Percentiles rank a stretch among this genome's conserved stretches.
Evolutionary conservation across 1,140 invertebrate species (phyloP).

Genomic region (Idris sp.): DNA sequence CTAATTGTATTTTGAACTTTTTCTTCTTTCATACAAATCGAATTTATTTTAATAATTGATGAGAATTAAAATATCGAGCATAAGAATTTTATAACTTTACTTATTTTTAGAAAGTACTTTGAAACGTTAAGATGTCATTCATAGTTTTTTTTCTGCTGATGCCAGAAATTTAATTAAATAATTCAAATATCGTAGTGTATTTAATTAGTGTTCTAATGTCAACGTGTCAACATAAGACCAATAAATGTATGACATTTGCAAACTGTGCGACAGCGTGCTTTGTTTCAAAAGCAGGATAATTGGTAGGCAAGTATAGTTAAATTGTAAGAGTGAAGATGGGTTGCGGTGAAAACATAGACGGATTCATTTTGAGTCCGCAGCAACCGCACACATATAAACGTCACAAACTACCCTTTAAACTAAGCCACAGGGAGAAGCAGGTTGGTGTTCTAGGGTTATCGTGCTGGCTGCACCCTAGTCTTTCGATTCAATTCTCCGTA

Average conservation of each 20-base stretch:
- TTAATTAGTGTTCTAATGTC: conserved; percentile 12
- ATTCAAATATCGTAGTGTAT: too few species aligned
- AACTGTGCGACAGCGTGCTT: conserved; percentile 15
- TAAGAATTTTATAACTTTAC: too few species aligned
- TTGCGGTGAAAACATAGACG: conserved; percentile 47
- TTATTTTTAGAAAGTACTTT: too few species aligned
- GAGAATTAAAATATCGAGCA: too few species aligned
- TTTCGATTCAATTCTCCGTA: conserved; percentile 53
- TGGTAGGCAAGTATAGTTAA: conserved; percentile 30
- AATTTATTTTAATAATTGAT: too few species aligned
- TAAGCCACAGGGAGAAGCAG: conserved; percentile 58
- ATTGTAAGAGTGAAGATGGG: conserved; percentile 44
- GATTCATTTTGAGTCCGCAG: conserved; percentile 55
- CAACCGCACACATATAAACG: conserved; percentile 65
- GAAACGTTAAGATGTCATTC: too few species aligned
- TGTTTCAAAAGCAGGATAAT: conserved; percentile 24
- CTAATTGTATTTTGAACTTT: too few species aligned
- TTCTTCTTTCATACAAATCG: too few species aligned
- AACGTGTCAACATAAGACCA: conserved; percentile 8
- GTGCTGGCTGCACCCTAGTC: conserved; percentile 28
- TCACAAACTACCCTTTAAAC: conserved; percentile 64
- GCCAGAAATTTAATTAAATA: too few species aligned
- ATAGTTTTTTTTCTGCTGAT: too few species aligned
- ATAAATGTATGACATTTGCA: conserved; percentile 4
- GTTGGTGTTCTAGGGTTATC: conserved; percentile 43